Base-by-base conservation (phyloP, 2,797 vertebrate species). In the Lacerta viridis region DNA sequence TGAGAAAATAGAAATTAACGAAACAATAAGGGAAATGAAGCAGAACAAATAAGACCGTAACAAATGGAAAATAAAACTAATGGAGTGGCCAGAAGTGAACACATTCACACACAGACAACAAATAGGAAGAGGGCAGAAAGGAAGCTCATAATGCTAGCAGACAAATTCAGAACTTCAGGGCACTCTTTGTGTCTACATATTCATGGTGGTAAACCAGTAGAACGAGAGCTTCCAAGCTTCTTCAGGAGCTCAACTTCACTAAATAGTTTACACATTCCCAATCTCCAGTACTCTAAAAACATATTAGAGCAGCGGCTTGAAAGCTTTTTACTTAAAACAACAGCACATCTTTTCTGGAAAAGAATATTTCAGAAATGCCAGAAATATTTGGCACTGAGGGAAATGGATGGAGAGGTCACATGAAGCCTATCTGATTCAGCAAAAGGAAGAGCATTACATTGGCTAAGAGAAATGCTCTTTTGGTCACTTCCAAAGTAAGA, bases 321-420 rank as follows among this genome's bases (percentile, higher is more conserved):
- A 90, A 23, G 29, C 33, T 89, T 23, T n/a, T 36, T 55, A 4
- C 3, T 46, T 50, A 64, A 76, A 39, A 50, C 27, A 59, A 50
- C 90, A 64, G 69, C 77, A 82, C 64, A 87, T 76, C n/a, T 91
- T 93, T 90, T 91, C 80, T 83, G 75, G 18, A 5, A 55, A 41
- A 87, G 11, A 33, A 9, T 2, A 5, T 89, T 93, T 88, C n/a
- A 93, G 90, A 91, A 92, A 87, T 79, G 7, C 23, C 87, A 92
- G 59, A 92, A 90, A 87, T 93, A 93, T 87, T 91, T 92, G 84
- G 84, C 75, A 95, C 41, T 86, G 88, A 75, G 84, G 82, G 86
- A 91, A 94, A 93, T 66, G 91, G 88, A 88, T 90, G 85, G 90
- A 92, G 36, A 85, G n/a, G 59, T 91, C 90, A 91, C 55, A 88